Evolutionary conservation across 1,140 invertebrate species (phyloP).

Genomic region (Campodea augens): DNA sequence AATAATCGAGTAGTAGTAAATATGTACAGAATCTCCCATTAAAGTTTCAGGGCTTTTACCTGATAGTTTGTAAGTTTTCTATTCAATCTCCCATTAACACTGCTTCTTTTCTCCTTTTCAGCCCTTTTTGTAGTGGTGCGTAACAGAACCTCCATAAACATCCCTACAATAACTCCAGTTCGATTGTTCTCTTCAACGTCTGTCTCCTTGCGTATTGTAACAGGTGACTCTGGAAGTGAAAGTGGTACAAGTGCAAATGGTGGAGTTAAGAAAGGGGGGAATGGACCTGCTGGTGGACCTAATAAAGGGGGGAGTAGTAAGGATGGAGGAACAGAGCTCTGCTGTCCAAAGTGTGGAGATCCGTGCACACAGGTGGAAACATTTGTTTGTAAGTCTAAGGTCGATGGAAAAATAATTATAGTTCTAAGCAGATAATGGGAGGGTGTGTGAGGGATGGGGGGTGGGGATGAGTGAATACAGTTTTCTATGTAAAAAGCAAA

Average conservation of each 20-base stretch:
- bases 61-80: too few relatives aligned
- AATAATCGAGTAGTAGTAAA: too few relatives aligned
- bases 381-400: slow-evolving; percentile 59
- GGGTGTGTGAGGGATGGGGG: neutral
- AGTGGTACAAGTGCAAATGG: slow-evolving; percentile 12
- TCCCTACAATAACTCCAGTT: too few relatives aligned
- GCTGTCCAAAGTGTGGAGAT: slow-evolving; percentile 87
- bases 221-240: slow-evolving; percentile 9
- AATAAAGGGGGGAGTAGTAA: slow-evolving; percentile 16
- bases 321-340: slow-evolving; percentile 32
- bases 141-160: too few relatives aligned
- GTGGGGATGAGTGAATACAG: neutral
- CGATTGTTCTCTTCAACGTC: too few relatives aligned
- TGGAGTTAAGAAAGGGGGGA: slow-evolving; percentile 4
- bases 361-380: slow-evolving; percentile 91
- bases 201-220: slow-evolving; percentile 7
- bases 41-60: too few relatives aligned
- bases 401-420: slow-evolving; percentile 1
- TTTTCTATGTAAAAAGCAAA: slow-evolving; percentile 2
- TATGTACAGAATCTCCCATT: too few relatives aligned
- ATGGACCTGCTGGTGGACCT: slow-evolving; percentile 10
- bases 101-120: too few relatives aligned
- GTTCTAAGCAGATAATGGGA: neutral
- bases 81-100: too few relatives aligned
- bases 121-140: too few relatives aligned